These are phyloP conservation scores for Epicampocera succincta DNA, from an alignment of 2,888 invertebrate species.

Conservation along the genomic window DNA sequence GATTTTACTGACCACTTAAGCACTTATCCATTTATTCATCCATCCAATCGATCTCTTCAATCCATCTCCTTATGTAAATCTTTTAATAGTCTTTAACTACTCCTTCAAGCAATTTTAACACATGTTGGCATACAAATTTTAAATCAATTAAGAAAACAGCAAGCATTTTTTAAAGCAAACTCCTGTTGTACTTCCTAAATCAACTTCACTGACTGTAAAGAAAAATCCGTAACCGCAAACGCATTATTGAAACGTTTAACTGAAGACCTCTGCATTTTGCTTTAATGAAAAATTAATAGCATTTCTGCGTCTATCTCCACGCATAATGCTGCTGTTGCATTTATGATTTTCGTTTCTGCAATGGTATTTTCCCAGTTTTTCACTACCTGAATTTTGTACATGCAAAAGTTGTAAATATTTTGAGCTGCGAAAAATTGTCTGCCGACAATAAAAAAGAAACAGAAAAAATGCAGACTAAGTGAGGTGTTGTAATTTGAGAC, in stretches of 20 bases:
- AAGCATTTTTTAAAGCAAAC: conserved; percentile 1
- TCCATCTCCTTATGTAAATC: conserved; percentile 40
- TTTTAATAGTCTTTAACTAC: conserved; percentile 54
- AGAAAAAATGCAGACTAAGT: conserved; percentile 16
- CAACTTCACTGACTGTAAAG: conserved; percentile 45
- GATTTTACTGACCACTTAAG: conserved; percentile 59
- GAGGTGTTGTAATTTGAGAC: conserved; percentile 1
- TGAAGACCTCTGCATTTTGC: conserved; percentile 38
- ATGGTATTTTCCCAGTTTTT: conserved; percentile 2
- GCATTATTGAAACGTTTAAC: conserved; percentile 57
- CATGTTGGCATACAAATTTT: conserved; percentile 48
- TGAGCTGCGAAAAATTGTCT: conserved; percentile 29
- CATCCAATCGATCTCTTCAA: conserved; percentile 41
- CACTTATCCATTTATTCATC: conserved; percentile 58
- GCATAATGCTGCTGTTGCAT: conserved; percentile 30
- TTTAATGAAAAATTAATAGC: conserved; percentile 66
- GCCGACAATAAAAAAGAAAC: background rate
- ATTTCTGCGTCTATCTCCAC: conserved; percentile 56
- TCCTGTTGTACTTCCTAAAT: conserved; percentile 41
- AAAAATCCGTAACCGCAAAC: conserved; percentile 54
- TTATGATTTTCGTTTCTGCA: background rate
- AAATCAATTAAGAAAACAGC: conserved; percentile 19
- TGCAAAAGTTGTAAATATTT: conserved; percentile 3
- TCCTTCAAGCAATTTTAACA: conserved; percentile 60
- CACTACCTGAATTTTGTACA: conserved; percentile 50